Conservation (phyloP, 2,113 vertebrate genomes). For the Pseudois nayaur region DNA sequence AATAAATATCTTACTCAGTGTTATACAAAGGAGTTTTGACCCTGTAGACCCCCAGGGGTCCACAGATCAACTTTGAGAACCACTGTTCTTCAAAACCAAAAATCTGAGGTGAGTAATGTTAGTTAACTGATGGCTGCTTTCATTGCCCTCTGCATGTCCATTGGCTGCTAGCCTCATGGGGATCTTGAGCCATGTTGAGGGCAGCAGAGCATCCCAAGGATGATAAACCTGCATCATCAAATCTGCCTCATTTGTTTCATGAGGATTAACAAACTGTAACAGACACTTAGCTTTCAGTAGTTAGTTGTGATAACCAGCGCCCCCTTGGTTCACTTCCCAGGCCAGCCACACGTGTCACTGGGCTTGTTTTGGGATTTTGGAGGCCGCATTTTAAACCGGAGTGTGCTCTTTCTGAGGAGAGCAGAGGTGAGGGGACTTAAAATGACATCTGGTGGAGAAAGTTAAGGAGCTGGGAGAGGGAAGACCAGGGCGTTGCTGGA, state of each 20-base stretch:
- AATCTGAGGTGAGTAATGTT: accelerated
- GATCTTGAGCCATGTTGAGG: background rate
- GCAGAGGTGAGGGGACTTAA: background rate
- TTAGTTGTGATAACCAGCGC: background rate
- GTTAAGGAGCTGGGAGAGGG: background rate
- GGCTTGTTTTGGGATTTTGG: background rate
- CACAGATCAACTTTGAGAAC: background rate
- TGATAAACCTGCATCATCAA: background rate
- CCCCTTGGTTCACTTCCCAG: background rate
- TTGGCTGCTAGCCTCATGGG: background rate
- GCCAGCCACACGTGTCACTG: background rate
- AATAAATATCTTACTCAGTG: background rate
- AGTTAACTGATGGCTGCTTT: background rate
- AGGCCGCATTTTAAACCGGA: background rate
- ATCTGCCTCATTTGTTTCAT: background rate
- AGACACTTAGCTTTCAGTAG: too few species aligned
- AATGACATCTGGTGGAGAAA: accelerated
- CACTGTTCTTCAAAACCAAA: background rate
- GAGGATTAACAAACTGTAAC: background rate
- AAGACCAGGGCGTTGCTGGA: background rate
- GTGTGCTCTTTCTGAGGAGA: background rate
- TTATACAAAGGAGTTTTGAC: background rate
- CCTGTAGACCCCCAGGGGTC: background rate
- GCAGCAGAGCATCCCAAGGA: background rate
- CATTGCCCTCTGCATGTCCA: background rate